Evolutionary conservation across 2,888 invertebrate species (phyloP), one percentile per base, ranked within the genome.

Genomic region (Xylota segnis): DNA sequence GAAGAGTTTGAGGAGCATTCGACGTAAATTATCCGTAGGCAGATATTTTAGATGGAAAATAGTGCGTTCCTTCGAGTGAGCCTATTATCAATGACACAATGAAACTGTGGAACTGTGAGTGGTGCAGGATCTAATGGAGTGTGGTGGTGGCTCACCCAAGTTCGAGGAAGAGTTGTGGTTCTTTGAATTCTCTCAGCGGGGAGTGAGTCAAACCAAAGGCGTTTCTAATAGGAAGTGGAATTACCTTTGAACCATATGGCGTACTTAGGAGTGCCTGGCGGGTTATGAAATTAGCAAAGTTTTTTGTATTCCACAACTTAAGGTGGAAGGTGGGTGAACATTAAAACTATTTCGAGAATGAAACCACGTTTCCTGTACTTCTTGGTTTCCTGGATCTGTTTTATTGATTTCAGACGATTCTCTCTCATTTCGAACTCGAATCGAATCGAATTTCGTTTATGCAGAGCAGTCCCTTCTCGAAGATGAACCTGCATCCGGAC

Each of bases 1-100:
- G 66, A 84, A 74, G 70, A 43, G 66, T 72, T 72, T 47, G 58
- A 37, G 32, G 65, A 54, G 50, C 12, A 37, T 50, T 66, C n/a
- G 23, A 32, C n/a, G n/a, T 23, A 23, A 76, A 58, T 47, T 59
- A 66, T 29, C 58, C 27, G 12, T 9, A 9, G 29, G 75, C 37
- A 45, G 43, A 74, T 70, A 59, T 34, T 61, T 77, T 43, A 14
- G 40, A 40, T 58, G 40, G 18, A 18, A 61, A 45, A 54, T 45
- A 54, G 32, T 66, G 34, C 14, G 16, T 14, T 12, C 16, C 29
- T n/a, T 32, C n/a, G n/a, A n/a, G n/a, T n/a, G 47, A 29, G 34
- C 4, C 5, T 23, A 14, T 47, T 16, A 37, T n/a, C 16, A 37
- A 66, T 40, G 37, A 56, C 47, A 34, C 23, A 61, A 7, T 29